These are phyloP conservation scores for Gerris buenoi DNA, from an alignment of 1,140 invertebrate genomes.

Conservation along the genomic window DNA sequence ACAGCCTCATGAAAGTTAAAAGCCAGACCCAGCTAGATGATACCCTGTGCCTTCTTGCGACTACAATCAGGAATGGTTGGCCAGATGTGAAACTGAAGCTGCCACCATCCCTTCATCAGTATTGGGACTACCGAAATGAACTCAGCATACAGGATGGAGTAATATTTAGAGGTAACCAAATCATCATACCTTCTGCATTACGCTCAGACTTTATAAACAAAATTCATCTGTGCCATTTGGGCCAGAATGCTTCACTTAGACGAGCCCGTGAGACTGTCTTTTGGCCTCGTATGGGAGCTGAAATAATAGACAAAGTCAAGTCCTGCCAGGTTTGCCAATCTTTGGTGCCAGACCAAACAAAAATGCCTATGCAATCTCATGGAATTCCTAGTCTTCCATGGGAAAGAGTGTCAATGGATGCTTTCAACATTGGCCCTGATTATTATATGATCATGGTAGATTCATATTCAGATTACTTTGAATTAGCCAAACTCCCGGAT, in stretches of 20 bases:
- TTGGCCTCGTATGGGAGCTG: not conserved
- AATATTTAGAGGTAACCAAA: not conserved
- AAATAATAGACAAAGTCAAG: not conserved
- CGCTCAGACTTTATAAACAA: not conserved
- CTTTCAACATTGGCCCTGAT: not conserved
- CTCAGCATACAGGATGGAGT: not conserved
- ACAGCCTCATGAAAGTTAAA: not conserved
- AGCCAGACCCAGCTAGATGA: not conserved
- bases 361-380: not conserved
- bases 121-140: not conserved
- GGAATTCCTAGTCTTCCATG: not conserved
- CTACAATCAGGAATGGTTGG: not conserved
- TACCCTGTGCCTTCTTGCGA: not conserved
- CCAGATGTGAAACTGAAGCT: not conserved
- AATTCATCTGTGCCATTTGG: not conserved
- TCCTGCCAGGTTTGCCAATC: not conserved
- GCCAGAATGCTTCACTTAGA: not conserved
- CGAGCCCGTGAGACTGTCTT: not conserved
- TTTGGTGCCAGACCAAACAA: not conserved
- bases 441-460: not conserved
- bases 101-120: not conserved
- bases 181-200: not conserved
- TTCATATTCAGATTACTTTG: not conserved
- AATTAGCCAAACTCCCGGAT: not conserved
- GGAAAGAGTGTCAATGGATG: not conserved